Conservation (phyloP, 2,888 invertebrate species). For the Troglohyphantes excavatus region DNA sequence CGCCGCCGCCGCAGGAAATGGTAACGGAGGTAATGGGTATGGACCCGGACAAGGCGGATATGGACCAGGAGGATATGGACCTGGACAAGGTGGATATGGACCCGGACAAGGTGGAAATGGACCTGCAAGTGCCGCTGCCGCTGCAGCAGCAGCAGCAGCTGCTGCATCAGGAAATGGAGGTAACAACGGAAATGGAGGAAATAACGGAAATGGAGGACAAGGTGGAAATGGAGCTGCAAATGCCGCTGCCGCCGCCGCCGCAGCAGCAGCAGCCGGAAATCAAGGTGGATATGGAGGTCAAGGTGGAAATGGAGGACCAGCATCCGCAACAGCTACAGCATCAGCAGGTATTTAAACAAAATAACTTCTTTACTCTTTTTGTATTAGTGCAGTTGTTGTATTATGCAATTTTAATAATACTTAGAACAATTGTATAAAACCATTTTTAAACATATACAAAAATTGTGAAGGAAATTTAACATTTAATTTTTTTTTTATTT, state of each 20-base stretch:
- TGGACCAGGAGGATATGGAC: neutral
- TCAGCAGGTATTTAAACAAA: neutral
- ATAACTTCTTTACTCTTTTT: no score
- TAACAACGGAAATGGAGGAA: neutral
- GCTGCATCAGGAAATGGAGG: neutral
- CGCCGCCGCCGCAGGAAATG: no score
- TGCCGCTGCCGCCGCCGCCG: neutral
- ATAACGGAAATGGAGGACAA: neutral
- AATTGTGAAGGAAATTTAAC: no score
- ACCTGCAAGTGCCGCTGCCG: neutral
- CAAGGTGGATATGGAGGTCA: neutral
- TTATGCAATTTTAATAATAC: no score
- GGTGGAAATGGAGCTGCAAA: neutral
- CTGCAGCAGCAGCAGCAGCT: neutral
- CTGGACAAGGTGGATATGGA: neutral
- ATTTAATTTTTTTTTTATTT: no score
- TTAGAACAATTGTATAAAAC: no score
- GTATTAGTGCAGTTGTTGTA: no score
- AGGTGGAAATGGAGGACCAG: neutral
- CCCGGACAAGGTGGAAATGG: neutral
- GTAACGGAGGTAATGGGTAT: neutral
- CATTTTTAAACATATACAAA: no score
- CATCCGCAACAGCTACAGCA: neutral
- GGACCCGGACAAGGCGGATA: neutral
- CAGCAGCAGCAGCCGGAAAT: neutral